phyloP scores from a whole-genome alignment of 2,888 invertebrate species.

The Ichneumoninae sp. region DNA sequence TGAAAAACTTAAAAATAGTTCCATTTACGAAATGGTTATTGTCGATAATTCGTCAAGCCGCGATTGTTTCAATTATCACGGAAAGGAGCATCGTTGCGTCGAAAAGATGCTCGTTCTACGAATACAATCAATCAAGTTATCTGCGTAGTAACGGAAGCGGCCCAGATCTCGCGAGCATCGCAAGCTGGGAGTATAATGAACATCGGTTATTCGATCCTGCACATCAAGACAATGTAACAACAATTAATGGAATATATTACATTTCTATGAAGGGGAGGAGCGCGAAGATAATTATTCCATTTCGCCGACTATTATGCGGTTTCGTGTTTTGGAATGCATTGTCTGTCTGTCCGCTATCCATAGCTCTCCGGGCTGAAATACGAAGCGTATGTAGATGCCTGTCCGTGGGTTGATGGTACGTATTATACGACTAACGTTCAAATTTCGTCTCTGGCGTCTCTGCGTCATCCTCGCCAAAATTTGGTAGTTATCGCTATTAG shows the following conservation, averaged over 20 bases:
- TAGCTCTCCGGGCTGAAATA: slow-evolving; percentile 6
- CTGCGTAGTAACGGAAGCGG: not conserved
- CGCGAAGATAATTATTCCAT: slow-evolving; percentile 30
- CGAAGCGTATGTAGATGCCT: slow-evolving; percentile 14
- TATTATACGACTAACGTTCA: not conserved
- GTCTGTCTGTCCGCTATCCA: slow-evolving; percentile 20
- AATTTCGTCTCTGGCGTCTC: not conserved
- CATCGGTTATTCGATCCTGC: not conserved
- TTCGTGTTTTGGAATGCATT: slow-evolving; percentile 27
- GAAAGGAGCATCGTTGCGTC: not conserved
- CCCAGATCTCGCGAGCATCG: not conserved
- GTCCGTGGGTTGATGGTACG: not conserved
- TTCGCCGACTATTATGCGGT: slow-evolving; percentile 33
- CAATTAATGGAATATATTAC: slow-evolving; percentile 27
- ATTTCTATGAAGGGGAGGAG: not conserved
- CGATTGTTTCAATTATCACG: too few species aligned
- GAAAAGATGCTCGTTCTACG: not conserved
- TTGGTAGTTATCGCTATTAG: slow-evolving; percentile 33
- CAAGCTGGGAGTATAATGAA: slow-evolving; percentile 2
- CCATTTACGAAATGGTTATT: too few species aligned
- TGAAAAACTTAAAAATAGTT: too few species aligned
- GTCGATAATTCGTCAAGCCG: too few species aligned
- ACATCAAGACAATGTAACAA: slow-evolving; percentile 4
- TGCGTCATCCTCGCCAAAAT: slow-evolving; percentile 18
- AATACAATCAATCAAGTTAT: not conserved